Evolutionary conservation across 1,140 invertebrate genomes (phyloP).

Genomic region (Chlorops oryzae): DNA sequence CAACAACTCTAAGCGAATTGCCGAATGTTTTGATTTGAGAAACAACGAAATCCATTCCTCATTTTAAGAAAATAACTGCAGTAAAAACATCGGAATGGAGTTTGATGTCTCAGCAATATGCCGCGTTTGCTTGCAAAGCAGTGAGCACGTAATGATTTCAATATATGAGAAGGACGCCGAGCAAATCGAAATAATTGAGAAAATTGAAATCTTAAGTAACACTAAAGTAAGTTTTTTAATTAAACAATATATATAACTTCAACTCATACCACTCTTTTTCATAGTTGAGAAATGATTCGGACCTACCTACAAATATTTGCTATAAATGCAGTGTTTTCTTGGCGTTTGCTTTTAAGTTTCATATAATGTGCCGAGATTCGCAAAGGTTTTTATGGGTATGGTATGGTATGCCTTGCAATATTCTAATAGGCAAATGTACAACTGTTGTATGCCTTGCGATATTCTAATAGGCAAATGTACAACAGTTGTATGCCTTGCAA

Average conservation of each 20-base stretch:
- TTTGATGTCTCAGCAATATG: constrained; percentile 23
- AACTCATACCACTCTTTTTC: not conserved
- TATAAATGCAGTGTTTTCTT: constrained; percentile 33
- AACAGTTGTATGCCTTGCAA: not conserved
- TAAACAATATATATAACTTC: not conserved
- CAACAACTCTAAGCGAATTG: no score
- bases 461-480: not conserved
- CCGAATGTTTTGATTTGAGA: no score
- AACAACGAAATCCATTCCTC: no score
- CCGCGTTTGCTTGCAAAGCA: constrained; percentile 36
- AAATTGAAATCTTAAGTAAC: constrained; percentile 37
- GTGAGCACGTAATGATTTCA: constrained; percentile 35
- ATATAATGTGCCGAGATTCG: constrained; percentile 35
- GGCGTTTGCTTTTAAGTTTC: constrained; percentile 33
- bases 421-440: constrained; percentile 11
- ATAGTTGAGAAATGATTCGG: constrained; percentile 24
- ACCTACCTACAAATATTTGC: constrained; percentile 30
- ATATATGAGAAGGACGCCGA: constrained; percentile 27
- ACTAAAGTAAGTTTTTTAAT: constrained; percentile 19
- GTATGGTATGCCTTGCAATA: no score
- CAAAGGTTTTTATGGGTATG: constrained; percentile 33
- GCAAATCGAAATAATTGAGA: constrained; percentile 21
- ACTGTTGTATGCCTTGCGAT: constrained; percentile 1
- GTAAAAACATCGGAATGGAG: constrained; percentile 6
- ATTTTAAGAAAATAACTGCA: no score